A percentile compares a stretch with the other conserved stretches of the same genome.
These are phyloP conservation scores for Pagrus major DNA, from an alignment of 2,113 vertebrate genomes.

Conservation along the genomic window DNA sequence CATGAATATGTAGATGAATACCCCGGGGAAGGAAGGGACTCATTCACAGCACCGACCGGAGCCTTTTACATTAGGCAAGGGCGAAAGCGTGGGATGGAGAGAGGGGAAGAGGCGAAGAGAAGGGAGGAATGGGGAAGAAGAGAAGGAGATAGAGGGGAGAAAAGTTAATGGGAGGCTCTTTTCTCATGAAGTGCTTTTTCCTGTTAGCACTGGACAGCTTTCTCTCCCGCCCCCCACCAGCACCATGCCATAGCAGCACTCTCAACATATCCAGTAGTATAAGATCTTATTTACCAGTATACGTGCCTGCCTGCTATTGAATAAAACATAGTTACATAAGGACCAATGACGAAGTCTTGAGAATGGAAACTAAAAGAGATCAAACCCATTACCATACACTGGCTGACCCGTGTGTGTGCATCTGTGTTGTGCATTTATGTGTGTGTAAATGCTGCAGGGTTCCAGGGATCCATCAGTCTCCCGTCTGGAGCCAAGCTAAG, in stretches of 20 bases:
- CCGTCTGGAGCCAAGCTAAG: slow-evolving; percentile 74
- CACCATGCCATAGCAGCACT: slow-evolving; percentile 21
- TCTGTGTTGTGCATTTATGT: slow-evolving; percentile 32
- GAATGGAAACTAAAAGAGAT: slow-evolving; percentile 54
- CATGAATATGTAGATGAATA: slow-evolving; percentile 81
- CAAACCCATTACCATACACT: slow-evolving; percentile 43
- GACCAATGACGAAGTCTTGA: slow-evolving; percentile 48
- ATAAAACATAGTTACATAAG: slow-evolving; percentile 54
- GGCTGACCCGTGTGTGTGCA: slow-evolving; percentile 31
- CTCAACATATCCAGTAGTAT: neutral
- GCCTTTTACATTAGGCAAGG: slow-evolving; percentile 71
- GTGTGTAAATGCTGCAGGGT: slow-evolving; percentile 61
- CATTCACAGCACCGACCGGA: slow-evolving; percentile 64
- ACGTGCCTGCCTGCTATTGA: slow-evolving; percentile 20
- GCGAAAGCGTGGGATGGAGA: slow-evolving; percentile 44
- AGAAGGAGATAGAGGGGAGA: slow-evolving; percentile 36
- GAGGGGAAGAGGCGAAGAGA: slow-evolving; percentile 38
- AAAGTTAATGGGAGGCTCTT: slow-evolving; percentile 53
- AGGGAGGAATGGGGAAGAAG: slow-evolving; percentile 33
- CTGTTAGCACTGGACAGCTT: slow-evolving; percentile 38
- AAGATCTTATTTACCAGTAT: slow-evolving; percentile 40
- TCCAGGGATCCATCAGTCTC: slow-evolving; percentile 75
- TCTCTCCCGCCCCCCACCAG: neutral
- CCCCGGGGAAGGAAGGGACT: slow-evolving; percentile 55
- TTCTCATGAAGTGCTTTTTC: slow-evolving; percentile 63